These are phyloP conservation scores for Eupithecia subumbrata DNA, from an alignment of 2,888 invertebrate genomes.

Conservation along the genomic window DNA sequence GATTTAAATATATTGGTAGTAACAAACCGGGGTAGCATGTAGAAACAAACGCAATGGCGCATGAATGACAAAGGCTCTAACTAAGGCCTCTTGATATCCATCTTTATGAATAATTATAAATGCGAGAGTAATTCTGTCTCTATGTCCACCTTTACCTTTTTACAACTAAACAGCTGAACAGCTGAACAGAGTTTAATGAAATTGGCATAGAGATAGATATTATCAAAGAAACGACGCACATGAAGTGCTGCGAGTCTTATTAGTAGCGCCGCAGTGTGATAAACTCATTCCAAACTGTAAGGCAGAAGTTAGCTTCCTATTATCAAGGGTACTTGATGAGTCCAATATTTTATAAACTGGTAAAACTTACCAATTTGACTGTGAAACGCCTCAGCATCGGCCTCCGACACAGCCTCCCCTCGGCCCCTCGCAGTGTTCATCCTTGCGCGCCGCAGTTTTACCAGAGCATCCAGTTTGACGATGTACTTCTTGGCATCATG, in stretches of 20 bases:
- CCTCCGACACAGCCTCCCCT: constrained; percentile 83
- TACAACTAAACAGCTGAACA: not conserved
- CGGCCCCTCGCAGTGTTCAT: constrained; percentile 85
- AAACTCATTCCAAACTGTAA: not conserved
- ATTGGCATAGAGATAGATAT: not conserved
- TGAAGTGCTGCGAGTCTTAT: not conserved
- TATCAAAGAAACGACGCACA: not conserved
- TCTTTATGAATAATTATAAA: no score
- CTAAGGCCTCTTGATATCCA: no score
- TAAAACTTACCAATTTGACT: constrained; percentile 79
- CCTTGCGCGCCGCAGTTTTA: constrained; percentile 86
- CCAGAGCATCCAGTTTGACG: constrained; percentile 85
- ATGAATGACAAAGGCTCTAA: no score
- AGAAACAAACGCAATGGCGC: no score
- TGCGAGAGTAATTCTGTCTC: not conserved
- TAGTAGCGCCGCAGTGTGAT: no score
- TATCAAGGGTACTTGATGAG: no score
- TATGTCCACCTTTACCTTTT: not conserved
- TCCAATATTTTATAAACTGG: not conserved
- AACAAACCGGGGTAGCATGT: no score
- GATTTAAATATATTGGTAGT: no score
- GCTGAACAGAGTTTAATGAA: not conserved
- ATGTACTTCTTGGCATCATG: constrained; percentile 87
- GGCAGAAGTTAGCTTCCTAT: not conserved
- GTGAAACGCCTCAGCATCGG: constrained; percentile 82